Evolutionary conservation across 2,113 vertebrate species (phyloP), one percentile per base, ranked within the genome.

Genomic region (Ammospiza caudacuta): DNA sequence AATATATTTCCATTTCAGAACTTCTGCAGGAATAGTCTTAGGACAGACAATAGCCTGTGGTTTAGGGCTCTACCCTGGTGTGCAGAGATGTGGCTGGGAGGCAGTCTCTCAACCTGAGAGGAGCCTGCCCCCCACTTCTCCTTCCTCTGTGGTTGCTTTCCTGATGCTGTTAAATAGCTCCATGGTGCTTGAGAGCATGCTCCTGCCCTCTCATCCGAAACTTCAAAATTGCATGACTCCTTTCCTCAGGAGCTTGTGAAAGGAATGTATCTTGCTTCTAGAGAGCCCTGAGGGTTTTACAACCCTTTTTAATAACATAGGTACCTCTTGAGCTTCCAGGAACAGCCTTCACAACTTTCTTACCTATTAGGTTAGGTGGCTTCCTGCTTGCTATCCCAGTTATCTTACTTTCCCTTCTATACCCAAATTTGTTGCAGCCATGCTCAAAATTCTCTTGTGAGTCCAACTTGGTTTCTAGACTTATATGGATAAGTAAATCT

Each of bases 131-230:
- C 80, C 79, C 57, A 41, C 68, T 92, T 51, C 15, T 70, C 7
- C 73, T 92, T 92, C 91, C 77, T 94, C 47, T 72, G 39, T 67
- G 72, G 68, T 63, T 78, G 64, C 68, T 91, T 84, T 91, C 78
- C 81, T 64, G 62, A 68, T 91, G 81, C 49, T 87, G 68, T 93
- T 59, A 83, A 70, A 63, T 89, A 67, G 61, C 89, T 70, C 1
- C 0, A 3, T 58, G 90, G 55, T 92, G 89, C 86, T 68, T 51
- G 27, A 58, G 62, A 59, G 24, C 64, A 55, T 47, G 33, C 35
- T 89, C 47, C 77, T 67, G 43, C 72, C 52, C 78, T 67, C 83
- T 90, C 86, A 80, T 89, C 64, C 0, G 4, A 87, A 94, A 81
- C 83, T 95, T 90, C 28, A 78, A 41, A 87, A 92, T 72, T 89